A percentile compares a stretch with the other conserved stretches of the same genome.
Evolutionary conservation across 2,888 invertebrate genomes (phyloP).

Genomic region (Epiperipatus broadwayi): DNA sequence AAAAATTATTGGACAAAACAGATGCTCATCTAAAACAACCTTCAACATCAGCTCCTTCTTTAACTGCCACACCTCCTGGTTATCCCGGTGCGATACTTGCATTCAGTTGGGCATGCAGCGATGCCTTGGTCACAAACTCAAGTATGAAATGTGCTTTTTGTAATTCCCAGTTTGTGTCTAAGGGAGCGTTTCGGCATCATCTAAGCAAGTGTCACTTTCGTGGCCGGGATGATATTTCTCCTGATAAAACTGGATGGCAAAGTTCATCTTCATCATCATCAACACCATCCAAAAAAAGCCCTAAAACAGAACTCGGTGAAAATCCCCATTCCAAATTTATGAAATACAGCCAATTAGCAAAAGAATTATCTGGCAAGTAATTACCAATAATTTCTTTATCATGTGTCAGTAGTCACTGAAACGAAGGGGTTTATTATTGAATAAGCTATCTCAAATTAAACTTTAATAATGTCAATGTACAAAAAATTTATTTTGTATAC

Average conservation of each 20-base stretch:
- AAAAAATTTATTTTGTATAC: no score
- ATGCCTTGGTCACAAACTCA: conserved; percentile 51
- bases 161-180: conserved; percentile 86
- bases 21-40: conserved; percentile 36
- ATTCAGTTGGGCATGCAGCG: conserved; percentile 85
- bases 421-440: no score
- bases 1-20: conserved; percentile 86
- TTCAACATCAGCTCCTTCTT: conserved; percentile 36
- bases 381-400: no score
- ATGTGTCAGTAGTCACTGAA: no score
- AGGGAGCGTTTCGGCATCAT: conserved; percentile 89
- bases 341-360: conserved; percentile 94
- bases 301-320: conserved; percentile 38
- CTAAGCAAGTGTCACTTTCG: conserved; percentile 88
- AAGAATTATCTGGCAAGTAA: conserved; percentile 93
- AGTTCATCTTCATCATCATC: conserved; percentile 17
- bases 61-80: conserved; percentile 28
- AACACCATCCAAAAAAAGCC: conserved; percentile 14
- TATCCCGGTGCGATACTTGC: conserved; percentile 62
- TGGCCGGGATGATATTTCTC: no score
- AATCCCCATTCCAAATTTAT: conserved; percentile 92
- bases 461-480: no score
- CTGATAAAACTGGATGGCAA: no score
- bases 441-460: no score
- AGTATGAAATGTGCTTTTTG: conserved; percentile 87